A percentile compares a stretch with the other conserved stretches of the same genome.
Evolutionary conservation across 1,140 invertebrate species (phyloP).

Genomic region (Drosophila subobscura): DNA sequence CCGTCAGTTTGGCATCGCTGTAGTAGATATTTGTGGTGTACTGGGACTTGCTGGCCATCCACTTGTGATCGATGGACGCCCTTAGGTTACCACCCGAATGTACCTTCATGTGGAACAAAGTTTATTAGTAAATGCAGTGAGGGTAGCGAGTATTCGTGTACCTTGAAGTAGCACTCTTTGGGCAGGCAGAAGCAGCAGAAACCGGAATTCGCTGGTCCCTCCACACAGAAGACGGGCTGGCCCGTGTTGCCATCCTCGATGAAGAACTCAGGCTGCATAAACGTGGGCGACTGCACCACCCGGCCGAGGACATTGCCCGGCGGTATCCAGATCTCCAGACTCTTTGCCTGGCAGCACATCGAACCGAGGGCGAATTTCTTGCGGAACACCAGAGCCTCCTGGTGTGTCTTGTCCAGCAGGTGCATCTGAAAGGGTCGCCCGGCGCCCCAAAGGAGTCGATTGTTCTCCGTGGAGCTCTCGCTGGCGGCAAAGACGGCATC

Average conservation of each 20-base stretch:
- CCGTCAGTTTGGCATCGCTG: slow-evolving; percentile 81
- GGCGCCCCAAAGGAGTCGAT: slow-evolving; percentile 86
- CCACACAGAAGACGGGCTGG: slow-evolving; percentile 83
- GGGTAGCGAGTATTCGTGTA: slow-evolving; percentile 26
- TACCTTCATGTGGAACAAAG: slow-evolving; percentile 37
- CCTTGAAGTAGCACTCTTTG: slow-evolving; percentile 84
- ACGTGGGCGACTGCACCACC: slow-evolving; percentile 83
- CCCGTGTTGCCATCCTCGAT: slow-evolving; percentile 82
- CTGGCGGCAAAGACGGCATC: slow-evolving; percentile 87
- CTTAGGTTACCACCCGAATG: slow-evolving; percentile 82
- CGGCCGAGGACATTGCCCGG: slow-evolving; percentile 84
- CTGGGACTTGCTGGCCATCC: slow-evolving; percentile 83
- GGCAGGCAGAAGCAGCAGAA: slow-evolving; percentile 80
- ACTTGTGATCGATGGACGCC: slow-evolving; percentile 84
- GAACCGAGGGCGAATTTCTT: slow-evolving; percentile 84
- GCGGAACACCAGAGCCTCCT: slow-evolving; percentile 86
- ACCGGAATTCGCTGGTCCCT: slow-evolving; percentile 80
- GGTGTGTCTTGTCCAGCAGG: slow-evolving; percentile 87
- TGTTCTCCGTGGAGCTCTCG: slow-evolving; percentile 85
- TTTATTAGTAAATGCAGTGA: background rate
- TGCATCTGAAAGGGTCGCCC: slow-evolving; percentile 86
- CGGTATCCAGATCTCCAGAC: slow-evolving; percentile 84
- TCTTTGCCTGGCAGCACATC: slow-evolving; percentile 72
- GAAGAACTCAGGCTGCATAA: slow-evolving; percentile 82
- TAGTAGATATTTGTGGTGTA: slow-evolving; percentile 85